These are phyloP conservation scores for Meghimatium bilineatum DNA, from an alignment of 2,888 invertebrate genomes.

Conservation along the genomic window DNA sequence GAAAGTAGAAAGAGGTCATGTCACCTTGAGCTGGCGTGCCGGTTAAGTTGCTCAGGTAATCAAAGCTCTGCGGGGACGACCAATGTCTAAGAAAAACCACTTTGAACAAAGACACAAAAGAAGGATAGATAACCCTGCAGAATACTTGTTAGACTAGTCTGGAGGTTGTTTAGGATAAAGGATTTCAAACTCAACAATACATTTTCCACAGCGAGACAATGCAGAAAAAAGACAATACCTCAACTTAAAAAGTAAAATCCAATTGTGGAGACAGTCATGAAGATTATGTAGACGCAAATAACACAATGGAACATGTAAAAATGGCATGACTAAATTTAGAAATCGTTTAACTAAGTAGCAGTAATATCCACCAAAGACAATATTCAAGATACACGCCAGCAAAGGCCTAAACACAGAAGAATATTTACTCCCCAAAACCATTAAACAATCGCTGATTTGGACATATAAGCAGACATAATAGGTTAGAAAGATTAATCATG, in stretches of 20 bases:
- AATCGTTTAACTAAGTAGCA: too few species aligned
- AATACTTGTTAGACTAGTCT: not conserved
- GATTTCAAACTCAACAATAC: not conserved
- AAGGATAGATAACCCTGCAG: not conserved
- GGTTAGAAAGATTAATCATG: too few species aligned
- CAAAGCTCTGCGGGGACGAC: not conserved
- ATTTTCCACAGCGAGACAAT: not conserved
- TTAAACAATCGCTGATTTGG: too few species aligned
- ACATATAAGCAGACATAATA: too few species aligned
- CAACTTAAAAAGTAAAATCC: not conserved
- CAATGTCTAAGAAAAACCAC: not conserved
- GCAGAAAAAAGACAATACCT: not conserved
- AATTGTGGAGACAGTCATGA: not conserved
- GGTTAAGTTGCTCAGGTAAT: conserved; percentile 14
- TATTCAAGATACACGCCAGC: too few species aligned
- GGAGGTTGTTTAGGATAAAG: not conserved
- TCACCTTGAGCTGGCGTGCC: not conserved
- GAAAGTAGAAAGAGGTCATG: not conserved
- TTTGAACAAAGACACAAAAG: not conserved
- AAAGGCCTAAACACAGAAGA: too few species aligned
- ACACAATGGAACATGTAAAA: not conserved
- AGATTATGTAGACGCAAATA: not conserved
- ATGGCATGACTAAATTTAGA: too few species aligned
- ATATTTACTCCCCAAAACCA: too few species aligned
- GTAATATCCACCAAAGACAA: too few species aligned